These are phyloP conservation scores for Hypocryptadius cinnamomeus DNA, from an alignment of 2,113 vertebrate species.

Conservation along the genomic window DNA sequence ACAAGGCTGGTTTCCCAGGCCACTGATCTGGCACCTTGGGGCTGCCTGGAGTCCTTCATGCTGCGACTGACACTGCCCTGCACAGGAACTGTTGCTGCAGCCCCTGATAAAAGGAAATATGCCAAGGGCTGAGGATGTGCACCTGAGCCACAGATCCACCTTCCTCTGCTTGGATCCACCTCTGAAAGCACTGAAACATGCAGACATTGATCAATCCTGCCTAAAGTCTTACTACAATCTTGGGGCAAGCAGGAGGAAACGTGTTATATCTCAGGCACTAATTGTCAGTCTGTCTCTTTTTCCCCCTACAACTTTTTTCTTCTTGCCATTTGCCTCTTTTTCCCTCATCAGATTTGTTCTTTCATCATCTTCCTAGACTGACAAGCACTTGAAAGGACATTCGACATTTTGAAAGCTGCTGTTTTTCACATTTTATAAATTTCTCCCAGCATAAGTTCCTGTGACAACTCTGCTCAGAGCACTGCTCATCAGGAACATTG, in stretches of 20 bases:
- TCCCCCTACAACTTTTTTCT: neutral
- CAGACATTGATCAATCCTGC: neutral
- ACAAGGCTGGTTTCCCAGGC: neutral
- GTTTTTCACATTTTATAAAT: constrained; percentile 36
- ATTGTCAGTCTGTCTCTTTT: neutral
- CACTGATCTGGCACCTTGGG: neutral
- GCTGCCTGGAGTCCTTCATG: neutral
- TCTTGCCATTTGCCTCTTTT: neutral
- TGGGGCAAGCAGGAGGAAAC: neutral
- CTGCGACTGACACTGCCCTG: neutral
- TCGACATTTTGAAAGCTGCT: constrained; percentile 16
- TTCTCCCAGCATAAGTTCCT: neutral
- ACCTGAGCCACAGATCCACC: neutral
- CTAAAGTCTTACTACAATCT: neutral
- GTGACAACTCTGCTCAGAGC: constrained; percentile 26
- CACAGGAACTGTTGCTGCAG: neutral
- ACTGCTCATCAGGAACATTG: neutral
- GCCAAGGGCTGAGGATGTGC: fast-evolving
- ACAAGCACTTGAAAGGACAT: neutral
- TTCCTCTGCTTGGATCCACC: neutral
- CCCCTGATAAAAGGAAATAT: fast-evolving
- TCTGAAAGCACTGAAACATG: neutral
- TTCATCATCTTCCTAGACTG: neutral
- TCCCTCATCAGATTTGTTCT: neutral
- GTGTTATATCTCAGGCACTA: neutral